Percentiles rank a stretch among this genome's conserved stretches.
phyloP scores from a whole-genome alignment of 1,140 invertebrate genomes.

The Anoplophora glabripennis region DNA sequence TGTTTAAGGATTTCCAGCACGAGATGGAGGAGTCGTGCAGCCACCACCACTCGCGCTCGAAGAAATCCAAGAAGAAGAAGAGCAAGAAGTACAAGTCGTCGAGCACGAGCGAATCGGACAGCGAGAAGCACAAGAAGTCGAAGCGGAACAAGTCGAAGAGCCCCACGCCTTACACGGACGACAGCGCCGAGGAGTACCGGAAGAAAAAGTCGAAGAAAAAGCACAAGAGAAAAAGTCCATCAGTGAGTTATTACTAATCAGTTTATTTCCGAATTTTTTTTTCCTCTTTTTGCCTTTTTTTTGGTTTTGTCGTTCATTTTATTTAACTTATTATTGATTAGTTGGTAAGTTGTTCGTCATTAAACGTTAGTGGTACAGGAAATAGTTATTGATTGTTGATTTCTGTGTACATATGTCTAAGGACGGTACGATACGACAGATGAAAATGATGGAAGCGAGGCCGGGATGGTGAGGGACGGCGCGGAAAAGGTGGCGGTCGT shows the following conservation, averaged over 20 bases:
- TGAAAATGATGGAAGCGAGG: no score
- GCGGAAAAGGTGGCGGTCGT: no score
- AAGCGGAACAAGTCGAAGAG: conserved; percentile 36
- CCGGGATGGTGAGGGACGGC: no score
- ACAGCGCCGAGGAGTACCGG: conserved; percentile 41
- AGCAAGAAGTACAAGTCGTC: conserved; percentile 60
- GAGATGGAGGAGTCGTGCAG: conserved; percentile 90
- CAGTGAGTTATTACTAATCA: conserved; percentile 41
- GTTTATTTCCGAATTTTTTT: no score
- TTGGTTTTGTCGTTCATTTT: neutral
- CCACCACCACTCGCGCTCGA: conserved; percentile 87
- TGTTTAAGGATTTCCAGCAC: conserved; percentile 73
- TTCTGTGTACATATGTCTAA: no score
- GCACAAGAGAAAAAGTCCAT: conserved; percentile 43
- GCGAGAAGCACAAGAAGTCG: conserved; percentile 29
- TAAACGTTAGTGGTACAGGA: no score
- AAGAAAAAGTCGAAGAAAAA: conserved; percentile 48
- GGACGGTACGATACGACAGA: no score
- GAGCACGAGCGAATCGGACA: conserved; percentile 43
- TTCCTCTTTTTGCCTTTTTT: neutral
- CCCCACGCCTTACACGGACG: conserved; percentile 28
- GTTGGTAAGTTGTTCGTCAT: no score
- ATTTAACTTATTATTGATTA: neutral
- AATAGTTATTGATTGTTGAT: no score
- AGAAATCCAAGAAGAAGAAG: conserved; percentile 74